Conservation (phyloP, 2,888 invertebrate species). For the Thereva unica region DNA sequence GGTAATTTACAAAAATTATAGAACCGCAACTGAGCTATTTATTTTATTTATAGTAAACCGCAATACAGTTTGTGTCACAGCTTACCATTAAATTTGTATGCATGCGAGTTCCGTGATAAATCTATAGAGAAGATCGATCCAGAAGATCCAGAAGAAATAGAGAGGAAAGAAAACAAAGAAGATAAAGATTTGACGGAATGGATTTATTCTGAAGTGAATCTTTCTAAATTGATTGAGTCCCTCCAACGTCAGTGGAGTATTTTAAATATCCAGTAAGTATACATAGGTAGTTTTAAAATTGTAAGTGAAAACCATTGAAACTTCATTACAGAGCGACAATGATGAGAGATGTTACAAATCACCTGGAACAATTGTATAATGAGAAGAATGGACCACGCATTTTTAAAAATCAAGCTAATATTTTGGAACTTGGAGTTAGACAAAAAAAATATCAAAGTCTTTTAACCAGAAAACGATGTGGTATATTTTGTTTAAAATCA, state of each 20-base stretch:
- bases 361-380: constrained; percentile 56
- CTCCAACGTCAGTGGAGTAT: constrained; percentile 78
- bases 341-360: constrained; percentile 62
- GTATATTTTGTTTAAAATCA: constrained; percentile 61
- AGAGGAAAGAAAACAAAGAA: neutral
- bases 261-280: constrained; percentile 70
- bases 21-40: neutral
- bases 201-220: constrained; percentile 63
- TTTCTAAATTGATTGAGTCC: constrained; percentile 65
- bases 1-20: constrained; percentile 58
- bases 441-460: constrained; percentile 74
- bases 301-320: neutral
- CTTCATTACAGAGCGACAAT: constrained; percentile 60
- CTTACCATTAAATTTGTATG: constrained; percentile 81
- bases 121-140: constrained; percentile 36
- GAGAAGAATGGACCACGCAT: constrained; percentile 43
- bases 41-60: constrained; percentile 70
- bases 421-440: constrained; percentile 70
- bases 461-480: constrained; percentile 75
- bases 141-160: constrained; percentile 47
- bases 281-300: constrained; percentile 10
- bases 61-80: constrained; percentile 88
- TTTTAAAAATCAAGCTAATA: constrained; percentile 61
- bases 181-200: constrained; percentile 58
- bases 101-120: constrained; percentile 62